Percentiles rank a stretch among this genome's conserved stretches.
Conservation (phyloP, 2,797 vertebrate genomes). For the Chromobotia macracanthus region DNA sequence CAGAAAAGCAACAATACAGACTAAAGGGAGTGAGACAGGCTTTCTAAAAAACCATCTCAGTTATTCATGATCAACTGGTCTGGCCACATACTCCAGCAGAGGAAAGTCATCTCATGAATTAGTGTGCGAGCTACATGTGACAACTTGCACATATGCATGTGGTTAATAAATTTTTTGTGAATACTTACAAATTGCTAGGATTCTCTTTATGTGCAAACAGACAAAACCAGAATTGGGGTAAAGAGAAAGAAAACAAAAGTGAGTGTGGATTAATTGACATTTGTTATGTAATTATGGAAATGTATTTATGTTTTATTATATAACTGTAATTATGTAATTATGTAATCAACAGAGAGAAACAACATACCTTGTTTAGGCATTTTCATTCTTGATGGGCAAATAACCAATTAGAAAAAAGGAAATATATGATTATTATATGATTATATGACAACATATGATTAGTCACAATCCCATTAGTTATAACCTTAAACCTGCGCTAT, state of each 20-base stretch:
- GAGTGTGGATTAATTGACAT: neutral
- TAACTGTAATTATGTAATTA: neutral
- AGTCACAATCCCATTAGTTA: neutral
- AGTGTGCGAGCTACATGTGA: slow-evolving; percentile 11
- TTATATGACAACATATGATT: neutral
- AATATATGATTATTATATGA: neutral
- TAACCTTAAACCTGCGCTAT: neutral
- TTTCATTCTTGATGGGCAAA: slow-evolving; percentile 19
- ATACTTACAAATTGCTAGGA: slow-evolving; percentile 63
- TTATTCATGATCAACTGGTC: slow-evolving; percentile 50
- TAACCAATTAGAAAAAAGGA: slow-evolving; percentile 5
- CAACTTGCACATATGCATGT: slow-evolving; percentile 14
- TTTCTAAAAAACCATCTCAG: slow-evolving; percentile 7
- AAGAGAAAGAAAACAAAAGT: slow-evolving; percentile 4
- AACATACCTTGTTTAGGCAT: slow-evolving; percentile 37
- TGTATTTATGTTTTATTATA: no score
- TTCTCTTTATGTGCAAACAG: slow-evolving; percentile 23
- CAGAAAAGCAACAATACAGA: neutral
- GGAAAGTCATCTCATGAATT: slow-evolving; percentile 29
- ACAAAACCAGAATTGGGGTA: neutral
- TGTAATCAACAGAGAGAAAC: neutral
- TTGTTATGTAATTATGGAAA: neutral
- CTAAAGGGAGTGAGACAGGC: slow-evolving; percentile 26
- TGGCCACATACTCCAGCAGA: slow-evolving; percentile 27
- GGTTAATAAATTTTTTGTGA: slow-evolving; percentile 10